Base-by-base conservation (phyloP, 2,113 vertebrate genomes). In the Ameiurus melas region DNA sequence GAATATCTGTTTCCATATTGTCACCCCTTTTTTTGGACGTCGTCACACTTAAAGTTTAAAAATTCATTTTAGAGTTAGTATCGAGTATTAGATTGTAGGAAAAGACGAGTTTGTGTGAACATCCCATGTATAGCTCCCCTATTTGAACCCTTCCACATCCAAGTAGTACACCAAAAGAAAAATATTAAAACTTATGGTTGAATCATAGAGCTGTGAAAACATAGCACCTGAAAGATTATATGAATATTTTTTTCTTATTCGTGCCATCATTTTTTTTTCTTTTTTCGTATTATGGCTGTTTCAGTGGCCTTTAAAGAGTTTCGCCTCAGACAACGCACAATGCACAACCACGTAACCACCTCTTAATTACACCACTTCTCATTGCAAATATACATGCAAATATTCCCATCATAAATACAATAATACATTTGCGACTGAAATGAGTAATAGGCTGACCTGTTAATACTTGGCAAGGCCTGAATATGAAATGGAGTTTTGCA, bases 381-480 rank as follows among this genome's bases (percentile, higher is more conserved):
- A 58, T 22, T 57, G 47, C 64, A n/a, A 27, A 55, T 43, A 82
- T 7, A 25, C 86, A 70, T 81, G 62, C 86, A 82, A 75, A 87
- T 68, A 82, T 71, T 71, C 53, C 47, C 64, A 82, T 58, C 33
- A 87, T 83, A 83, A 87, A 83, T 43, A 83, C 80, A 83, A 75
- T 68, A 83, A 87, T 60, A 60, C 27, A 5, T 47, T 55, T 9
- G 1, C 16, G 25, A 83, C 17, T 39, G 36, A 75, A 75, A 87
- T 87, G 86, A 87, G 68, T 83, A 87, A 87, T 87, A 43, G 33
- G 36, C 55, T 33, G 68, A 87, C 79, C 86, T 83, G 86, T 81
- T 87, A 87, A 87, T 87, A 83, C 80, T 83, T 87, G 86, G 86
- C 86, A 87, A 68, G 55, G 80, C 13, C 68, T 75, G 80, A 83